Evolutionary conservation across 2,888 invertebrate genomes (phyloP).

Genomic region (Stomorhina lunata): DNA sequence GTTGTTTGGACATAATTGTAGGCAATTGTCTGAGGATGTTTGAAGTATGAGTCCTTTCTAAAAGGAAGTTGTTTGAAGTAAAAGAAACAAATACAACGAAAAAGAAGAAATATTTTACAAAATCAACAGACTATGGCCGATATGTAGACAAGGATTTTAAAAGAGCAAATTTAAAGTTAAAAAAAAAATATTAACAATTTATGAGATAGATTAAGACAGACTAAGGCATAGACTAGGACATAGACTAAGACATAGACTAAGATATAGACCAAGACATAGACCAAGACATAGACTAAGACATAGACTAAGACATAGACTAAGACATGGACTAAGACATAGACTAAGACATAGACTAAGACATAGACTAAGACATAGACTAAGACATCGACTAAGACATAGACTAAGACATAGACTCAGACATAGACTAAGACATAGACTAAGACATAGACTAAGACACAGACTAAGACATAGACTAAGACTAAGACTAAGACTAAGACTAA

Average conservation of each 20-base stretch:
- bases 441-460: too few species aligned
- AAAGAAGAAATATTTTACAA: too few species aligned
- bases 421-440: not conserved
- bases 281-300: not conserved
- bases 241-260: not conserved
- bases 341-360: not conserved
- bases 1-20: constrained; percentile 56
- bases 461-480: not conserved
- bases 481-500: not conserved
- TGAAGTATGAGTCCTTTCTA: too few species aligned
- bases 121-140: too few species aligned
- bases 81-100: too few species aligned
- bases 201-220: too few species aligned
- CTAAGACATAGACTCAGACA: not conserved
- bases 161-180: too few species aligned
- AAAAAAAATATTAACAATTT: too few species aligned
- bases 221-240: not conserved
- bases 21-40: too few species aligned
- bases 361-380: not conserved
- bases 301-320: not conserved
- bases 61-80: too few species aligned
- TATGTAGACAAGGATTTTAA: too few species aligned
- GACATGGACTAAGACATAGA: not conserved
- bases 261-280: not conserved
- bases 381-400: not conserved